These are phyloP conservation scores for Iphiclides podalirius DNA, from an alignment of 2,888 invertebrate species.

Conservation along the genomic window DNA sequence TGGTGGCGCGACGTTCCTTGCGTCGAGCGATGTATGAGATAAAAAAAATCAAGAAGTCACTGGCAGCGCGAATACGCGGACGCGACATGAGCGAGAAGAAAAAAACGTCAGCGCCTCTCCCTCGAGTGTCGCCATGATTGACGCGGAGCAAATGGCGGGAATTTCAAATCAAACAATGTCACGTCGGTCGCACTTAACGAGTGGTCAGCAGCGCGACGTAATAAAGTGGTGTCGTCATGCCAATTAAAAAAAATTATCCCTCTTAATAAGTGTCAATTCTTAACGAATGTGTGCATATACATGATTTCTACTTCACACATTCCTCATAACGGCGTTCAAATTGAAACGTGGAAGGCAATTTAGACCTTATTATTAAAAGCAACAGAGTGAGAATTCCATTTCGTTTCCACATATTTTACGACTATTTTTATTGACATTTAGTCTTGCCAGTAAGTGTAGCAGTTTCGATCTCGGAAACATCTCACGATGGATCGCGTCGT, in stretches of 20 bases:
- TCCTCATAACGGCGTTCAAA: conserved; percentile 51
- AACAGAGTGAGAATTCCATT: conserved; percentile 45
- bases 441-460: conserved; percentile 71
- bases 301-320: conserved; percentile 79
- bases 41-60: not conserved
- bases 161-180: conserved; percentile 68
- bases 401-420: conserved; percentile 48
- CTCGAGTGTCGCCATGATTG: conserved; percentile 38
- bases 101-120: too few relatives aligned
- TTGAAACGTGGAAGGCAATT: conserved; percentile 30
- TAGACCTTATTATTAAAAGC: conserved; percentile 36
- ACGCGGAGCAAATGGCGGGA: conserved; percentile 49
- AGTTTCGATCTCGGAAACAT: conserved; percentile 55
- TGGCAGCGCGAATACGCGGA: not conserved
- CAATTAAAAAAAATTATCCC: conserved; percentile 79
- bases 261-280: conserved; percentile 79
- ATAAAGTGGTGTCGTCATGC: conserved; percentile 76
- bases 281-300: conserved; percentile 78
- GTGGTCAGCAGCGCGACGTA: conserved; percentile 51
- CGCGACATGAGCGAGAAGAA: not conserved
- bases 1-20: not conserved
- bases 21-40: not conserved
- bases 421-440: conserved; percentile 78
- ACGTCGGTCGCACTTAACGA: conserved; percentile 45
- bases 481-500: conserved; percentile 38